These are phyloP conservation scores for Oreortyx pictus DNA, from an alignment of 2,797 vertebrate species.

Conservation along the genomic window DNA sequence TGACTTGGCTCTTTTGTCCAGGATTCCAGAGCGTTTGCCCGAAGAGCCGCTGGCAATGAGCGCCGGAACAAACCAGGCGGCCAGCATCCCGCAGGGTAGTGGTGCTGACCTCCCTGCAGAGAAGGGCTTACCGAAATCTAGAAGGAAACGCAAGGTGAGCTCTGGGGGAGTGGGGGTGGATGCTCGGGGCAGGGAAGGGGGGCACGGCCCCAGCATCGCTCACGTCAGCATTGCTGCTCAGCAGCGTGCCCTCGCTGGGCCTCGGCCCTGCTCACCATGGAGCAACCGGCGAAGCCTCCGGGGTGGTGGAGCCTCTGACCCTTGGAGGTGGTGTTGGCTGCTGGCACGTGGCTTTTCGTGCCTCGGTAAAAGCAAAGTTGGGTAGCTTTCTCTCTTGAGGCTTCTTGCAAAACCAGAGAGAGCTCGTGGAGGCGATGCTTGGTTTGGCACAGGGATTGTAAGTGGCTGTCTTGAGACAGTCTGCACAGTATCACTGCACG, in stretches of 20 bases:
- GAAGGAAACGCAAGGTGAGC: slow-evolving; percentile 93
- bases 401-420: neutral
- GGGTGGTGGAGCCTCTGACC: neutral
- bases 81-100: slow-evolving; percentile 74
- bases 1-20: slow-evolving; percentile 92
- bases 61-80: slow-evolving; percentile 75
- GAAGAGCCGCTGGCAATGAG: slow-evolving; percentile 73
- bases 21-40: slow-evolving; percentile 85
- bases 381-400: neutral
- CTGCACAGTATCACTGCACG: rapidly evolving
- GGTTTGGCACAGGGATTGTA: neutral
- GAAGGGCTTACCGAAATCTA: slow-evolving; percentile 82
- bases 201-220: neutral
- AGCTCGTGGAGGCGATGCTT: neutral
- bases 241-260: neutral
- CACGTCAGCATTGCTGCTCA: neutral
- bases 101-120: slow-evolving; percentile 71
- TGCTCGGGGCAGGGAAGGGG: rapidly evolving
- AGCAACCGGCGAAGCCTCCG: neutral
- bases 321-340: rapidly evolving
- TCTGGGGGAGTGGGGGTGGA: neutral
- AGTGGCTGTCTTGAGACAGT: neutral
- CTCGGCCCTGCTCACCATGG: rapidly evolving
- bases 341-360: neutral
- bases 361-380: neutral